phyloP scores from a whole-genome alignment of 2,888 invertebrate species.

The Ormyrus pomaceus region DNA sequence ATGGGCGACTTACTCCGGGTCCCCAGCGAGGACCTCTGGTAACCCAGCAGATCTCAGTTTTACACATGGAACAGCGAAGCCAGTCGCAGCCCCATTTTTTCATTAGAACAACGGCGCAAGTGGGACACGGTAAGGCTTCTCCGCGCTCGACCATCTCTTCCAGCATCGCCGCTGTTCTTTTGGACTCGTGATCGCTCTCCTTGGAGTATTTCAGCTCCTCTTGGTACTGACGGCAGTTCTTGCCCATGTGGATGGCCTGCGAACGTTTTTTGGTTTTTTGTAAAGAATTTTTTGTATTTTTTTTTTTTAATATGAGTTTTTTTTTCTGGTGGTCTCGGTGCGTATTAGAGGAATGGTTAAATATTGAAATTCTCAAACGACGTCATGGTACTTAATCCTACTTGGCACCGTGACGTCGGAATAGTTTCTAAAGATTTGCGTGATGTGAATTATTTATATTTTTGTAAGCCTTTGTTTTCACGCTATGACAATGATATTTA shows the following conservation, averaged over 20 bases:
- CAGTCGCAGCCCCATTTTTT: constrained; percentile 97
- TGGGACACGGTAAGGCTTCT: constrained; percentile 92
- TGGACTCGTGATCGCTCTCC: constrained; percentile 82
- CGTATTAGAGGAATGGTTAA: no score
- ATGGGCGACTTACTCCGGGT: constrained; percentile 76
- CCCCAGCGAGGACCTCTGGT: constrained; percentile 86
- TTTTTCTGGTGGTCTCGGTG: no score
- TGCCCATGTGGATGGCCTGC: constrained; percentile 50
- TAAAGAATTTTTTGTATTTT: no score
- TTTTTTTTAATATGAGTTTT: no score
- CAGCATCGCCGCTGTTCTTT: constrained; percentile 87
- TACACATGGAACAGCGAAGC: constrained; percentile 93
- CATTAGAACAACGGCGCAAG: constrained; percentile 88
- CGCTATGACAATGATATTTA: no score
- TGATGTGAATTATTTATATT: no score
- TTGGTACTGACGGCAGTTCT: constrained; percentile 90
- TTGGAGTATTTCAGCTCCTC: constrained; percentile 80
- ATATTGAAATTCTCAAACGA: no score
- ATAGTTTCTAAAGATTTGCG: no score
- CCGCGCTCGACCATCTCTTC: constrained; percentile 88
- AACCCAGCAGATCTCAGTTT: constrained; percentile 96
- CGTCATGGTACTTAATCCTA: no score
- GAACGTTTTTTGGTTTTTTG: no score
- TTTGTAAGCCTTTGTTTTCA: no score
- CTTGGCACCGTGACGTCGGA: no score